A percentile compares a stretch with the other conserved stretches of the same genome.
Evolutionary conservation across 2,113 vertebrate species (phyloP).

Genomic region (Gorilla gorilla): DNA sequence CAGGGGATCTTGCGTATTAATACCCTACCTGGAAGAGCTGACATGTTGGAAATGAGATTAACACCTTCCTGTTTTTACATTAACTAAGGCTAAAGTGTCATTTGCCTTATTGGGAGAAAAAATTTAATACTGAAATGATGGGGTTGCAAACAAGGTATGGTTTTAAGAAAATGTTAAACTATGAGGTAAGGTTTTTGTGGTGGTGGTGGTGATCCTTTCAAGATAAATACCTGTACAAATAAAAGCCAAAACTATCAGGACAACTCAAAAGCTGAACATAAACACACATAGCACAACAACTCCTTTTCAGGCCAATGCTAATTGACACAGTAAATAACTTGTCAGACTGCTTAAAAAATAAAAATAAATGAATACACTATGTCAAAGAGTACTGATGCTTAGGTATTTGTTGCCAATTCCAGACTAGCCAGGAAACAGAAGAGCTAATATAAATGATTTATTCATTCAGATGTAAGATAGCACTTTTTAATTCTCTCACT

Average conservation of each 20-base stretch:
- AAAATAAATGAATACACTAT: conserved; percentile 33
- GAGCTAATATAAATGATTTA: conserved; percentile 76
- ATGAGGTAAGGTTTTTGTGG: not conserved
- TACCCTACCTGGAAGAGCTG: conserved; percentile 57
- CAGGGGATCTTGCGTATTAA: conserved; percentile 52
- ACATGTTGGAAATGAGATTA: conserved; percentile 65
- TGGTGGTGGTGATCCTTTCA: conserved; percentile 40
- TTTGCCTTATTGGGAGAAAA: conserved; percentile 62
- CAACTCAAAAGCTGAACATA: not conserved
- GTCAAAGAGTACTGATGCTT: conserved; percentile 31
- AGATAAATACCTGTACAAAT: not conserved
- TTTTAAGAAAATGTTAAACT: conserved; percentile 62
- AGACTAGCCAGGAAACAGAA: conserved; percentile 53
- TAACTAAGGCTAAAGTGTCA: conserved; percentile 69
- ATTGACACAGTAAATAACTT: conserved; percentile 62
- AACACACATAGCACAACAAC: not conserved
- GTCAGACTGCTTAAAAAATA: conserved; percentile 27
- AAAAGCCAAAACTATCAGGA: conserved; percentile 52
- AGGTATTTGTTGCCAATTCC: conserved; percentile 64
- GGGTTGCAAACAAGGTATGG: not conserved
- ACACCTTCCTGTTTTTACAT: conserved; percentile 69
- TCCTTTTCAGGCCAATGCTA: conserved; percentile 50
- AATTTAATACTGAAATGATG: conserved; percentile 41
- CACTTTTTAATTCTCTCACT: conserved; percentile 73
- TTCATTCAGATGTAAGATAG: conserved; percentile 72